Evolutionary conservation across 2,888 invertebrate species (phyloP).

Genomic region (Tinea pellionella): DNA sequence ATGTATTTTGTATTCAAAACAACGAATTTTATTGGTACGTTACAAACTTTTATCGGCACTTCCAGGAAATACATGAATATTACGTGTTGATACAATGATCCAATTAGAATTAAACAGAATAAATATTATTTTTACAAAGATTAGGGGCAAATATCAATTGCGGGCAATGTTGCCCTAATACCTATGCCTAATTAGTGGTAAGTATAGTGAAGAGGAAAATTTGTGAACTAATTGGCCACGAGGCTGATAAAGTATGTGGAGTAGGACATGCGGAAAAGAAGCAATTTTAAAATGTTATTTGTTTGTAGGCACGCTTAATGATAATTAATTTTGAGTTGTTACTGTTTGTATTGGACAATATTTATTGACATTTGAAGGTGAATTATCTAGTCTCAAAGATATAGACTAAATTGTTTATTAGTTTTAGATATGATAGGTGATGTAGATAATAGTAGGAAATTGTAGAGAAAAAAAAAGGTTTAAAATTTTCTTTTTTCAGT

Average conservation of each 20-base stretch:
- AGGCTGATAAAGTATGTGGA: constrained; percentile 8
- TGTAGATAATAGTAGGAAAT: too few species aligned
- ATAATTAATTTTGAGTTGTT: not conserved
- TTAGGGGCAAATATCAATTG: constrained; percentile 1
- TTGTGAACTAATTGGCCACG: constrained; percentile 5
- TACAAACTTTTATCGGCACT: constrained; percentile 7
- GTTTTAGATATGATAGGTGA: too few species aligned
- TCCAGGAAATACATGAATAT: constrained; percentile 10
- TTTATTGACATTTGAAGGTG: too few species aligned
- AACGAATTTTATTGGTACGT: not conserved
- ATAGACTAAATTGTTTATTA: too few species aligned
- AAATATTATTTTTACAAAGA: constrained; percentile 3
- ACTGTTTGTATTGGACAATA: too few species aligned
- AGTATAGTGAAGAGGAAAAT: constrained; percentile 5
- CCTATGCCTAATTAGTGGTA: constrained; percentile 3
- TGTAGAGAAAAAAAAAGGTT: too few species aligned
- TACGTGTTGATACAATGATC: constrained; percentile 1
- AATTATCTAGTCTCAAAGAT: too few species aligned
- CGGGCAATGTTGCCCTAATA: not conserved
- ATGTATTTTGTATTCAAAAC: not conserved
- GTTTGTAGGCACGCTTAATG: too few species aligned
- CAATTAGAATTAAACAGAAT: constrained; percentile 8
- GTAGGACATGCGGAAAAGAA: constrained; percentile 8
- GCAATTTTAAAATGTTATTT: constrained; percentile 8
- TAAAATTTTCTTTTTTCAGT: too few species aligned